Evolutionary conservation across 2,797 vertebrate species (phyloP), one percentile per base, ranked within the genome.

Genomic region (Perodicticus potto): DNA sequence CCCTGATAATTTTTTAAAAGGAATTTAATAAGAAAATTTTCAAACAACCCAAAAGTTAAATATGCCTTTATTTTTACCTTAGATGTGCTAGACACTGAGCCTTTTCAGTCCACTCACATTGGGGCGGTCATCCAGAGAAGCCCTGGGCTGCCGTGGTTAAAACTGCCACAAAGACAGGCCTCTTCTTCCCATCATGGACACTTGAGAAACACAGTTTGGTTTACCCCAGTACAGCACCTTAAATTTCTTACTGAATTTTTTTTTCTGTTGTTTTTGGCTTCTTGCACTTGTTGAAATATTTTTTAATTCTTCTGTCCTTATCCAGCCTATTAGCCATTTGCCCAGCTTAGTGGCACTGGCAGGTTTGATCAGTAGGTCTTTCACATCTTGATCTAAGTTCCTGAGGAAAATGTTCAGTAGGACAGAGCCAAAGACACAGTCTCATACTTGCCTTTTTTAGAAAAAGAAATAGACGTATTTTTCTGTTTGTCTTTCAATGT

Each of bases 321-420:
- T 80, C 84, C 91, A 93, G 91, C 72, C 93, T 93, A 23, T 95
- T 94, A 97, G 76, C 89, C n/a, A n/a, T 49, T 29, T 97, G 76
- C 84, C 72, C 57, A 89, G 80, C 32, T 82, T 96, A 20, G 2
- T 91, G 83, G 83, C 83, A 97, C 53, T 37, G 70, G 81, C 61
- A 94, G 84, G 93, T 97, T 55, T 96, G 69, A 97, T 96, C 96
- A 96, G 72, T 25, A 23, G 61, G 12, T 74, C 61, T 97, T 95
- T 94, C 70, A 91, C 76, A 69, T 97, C 76, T 93, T 95, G 67
- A 86, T 93, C 81, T 65, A 87, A 89, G 72, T 78, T 37, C 61
- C 84, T 61, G 43, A 96, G 89, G 85, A 93, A 97, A 96, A 76
- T 65, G 61, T 78, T 53, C 93, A 93, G 32, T 65, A 76, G 40